Evolutionary conservation across 2,113 vertebrate species (phyloP), one percentile per base, ranked within the genome.

Genomic region (Cololabis saira): DNA sequence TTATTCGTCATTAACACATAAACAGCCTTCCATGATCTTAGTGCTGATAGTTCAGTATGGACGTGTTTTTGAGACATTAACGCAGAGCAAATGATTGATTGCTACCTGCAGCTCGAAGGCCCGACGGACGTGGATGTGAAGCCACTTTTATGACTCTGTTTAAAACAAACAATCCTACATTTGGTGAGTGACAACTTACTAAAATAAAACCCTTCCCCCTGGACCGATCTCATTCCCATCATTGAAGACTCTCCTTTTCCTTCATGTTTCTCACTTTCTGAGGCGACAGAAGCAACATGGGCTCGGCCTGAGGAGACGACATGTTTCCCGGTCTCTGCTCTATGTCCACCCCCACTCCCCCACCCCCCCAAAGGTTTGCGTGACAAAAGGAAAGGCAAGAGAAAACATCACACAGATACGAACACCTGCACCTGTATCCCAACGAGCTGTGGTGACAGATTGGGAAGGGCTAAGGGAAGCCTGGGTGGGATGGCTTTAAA

Each of bases 391-490:
- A 82, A 79, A 55, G 22, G n/a, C 6, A 1, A 22, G 45, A 6
- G 44, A 12, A 54, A 33, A 78, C 74, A 72, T 76, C 56, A 63
- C 37, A 57, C 82, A 64, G 12, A 52, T 53, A 48, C 45, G 63
- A 74, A 84, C 84, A 89, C 81, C 85, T 88, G 84, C 51, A 71
- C 80, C 76, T 70, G 72, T 80, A 80, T 74, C 56, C 41, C 44
- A 50, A 42, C 21, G 0, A 30, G 69, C 52, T 7, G 1, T 75
- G 53, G 48, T 87, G 78, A 74, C 49, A 76, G 77, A 71, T 12
- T 61, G 52, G 0, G 49, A 49, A 70, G 44, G 30, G 51, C 71
- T 64, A n/a, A 18, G 12, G 52, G 9, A 54, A 5, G 19, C 48
- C 18, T 49, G 49, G 12, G 13, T 12, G 13, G 49, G 3, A 8